Evolutionary conservation across 2,113 vertebrate genomes (phyloP), one percentile per base, ranked within the genome.

Genomic region (Apteryx mantelli): DNA sequence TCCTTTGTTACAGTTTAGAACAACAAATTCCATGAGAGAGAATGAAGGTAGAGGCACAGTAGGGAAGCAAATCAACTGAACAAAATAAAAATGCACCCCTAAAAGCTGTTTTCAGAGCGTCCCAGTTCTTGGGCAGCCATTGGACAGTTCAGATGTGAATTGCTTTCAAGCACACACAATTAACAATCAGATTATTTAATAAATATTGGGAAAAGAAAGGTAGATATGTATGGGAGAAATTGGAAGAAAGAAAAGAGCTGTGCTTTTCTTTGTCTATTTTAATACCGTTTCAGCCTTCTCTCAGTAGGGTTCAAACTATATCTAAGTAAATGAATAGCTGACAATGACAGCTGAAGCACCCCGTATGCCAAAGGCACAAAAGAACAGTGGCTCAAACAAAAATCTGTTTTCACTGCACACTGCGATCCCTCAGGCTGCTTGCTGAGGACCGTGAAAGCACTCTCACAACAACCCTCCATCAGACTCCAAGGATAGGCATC

Each of bases 71-170:
- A 58, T 18, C 7, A 40, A 69, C 13, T 3, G 26, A 77, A 46
- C 13, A n/a, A 58, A 65, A 2, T 2, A 87, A 42, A 46, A 50
- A 21, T 0, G 10, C 18, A 14, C 21, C 30, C 21, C 0, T 0
- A 18, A 42, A 78, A 82, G 44, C 34, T 77, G 66, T 64, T 50
- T 76, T 64, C 74, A 26, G 80, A 56, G 77, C 11, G 1, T n/a
- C 85, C 44, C 25, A 10, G 60, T 75, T 71, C 56, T 61, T 64
- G 42, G 81, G 56, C 80, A 70, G 48, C 70, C 60, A 24, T 71
- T 7, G 2, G n/a, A 44, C 61, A 79, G 77, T 4, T 4, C 65
- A 42, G 42, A 56, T 48, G 40, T 4, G 36, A 63, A 3, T 30
- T 36, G 30, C 60, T 86, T 89, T 87, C 58, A 70, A 53, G 53